Percentiles rank a stretch among this genome's conserved stretches.
Conservation (phyloP, 2,113 vertebrate species). For the Mesitornis unicolor region DNA sequence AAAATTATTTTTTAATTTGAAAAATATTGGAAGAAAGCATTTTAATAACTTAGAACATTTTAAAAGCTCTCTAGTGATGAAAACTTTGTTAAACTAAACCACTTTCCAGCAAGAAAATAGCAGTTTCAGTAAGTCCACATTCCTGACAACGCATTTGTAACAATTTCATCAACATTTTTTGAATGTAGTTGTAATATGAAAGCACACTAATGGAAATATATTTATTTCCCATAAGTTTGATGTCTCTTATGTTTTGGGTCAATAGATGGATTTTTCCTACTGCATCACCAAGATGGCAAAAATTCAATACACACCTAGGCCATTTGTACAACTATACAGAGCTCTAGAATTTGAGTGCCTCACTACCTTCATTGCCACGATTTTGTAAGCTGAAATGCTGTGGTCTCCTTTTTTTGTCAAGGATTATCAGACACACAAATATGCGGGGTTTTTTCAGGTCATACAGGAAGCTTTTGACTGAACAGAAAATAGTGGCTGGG, state of each 20-base stretch:
- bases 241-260: not conserved
- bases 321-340: not conserved
- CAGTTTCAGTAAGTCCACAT: not conserved
- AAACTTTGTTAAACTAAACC: not conserved
- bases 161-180: not conserved
- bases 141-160: not conserved
- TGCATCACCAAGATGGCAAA: not conserved
- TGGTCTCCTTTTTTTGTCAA: not conserved
- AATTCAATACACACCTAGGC: not conserved
- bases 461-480: not conserved
- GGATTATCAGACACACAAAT: not conserved
- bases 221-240: not conserved
- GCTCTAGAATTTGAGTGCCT: not conserved
- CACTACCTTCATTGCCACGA: not conserved
- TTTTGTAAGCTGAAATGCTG: not conserved
- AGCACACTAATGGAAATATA: not conserved
- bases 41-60: not conserved
- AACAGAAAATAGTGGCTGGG: not conserved
- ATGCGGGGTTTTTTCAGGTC: rapidly evolving
- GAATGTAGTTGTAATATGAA: not conserved
- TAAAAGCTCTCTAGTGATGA: not conserved
- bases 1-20: not conserved
- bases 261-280: not conserved
- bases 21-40: not conserved
- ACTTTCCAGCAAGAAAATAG: not conserved